Percentiles rank a stretch among this genome's conserved stretches.
These are phyloP conservation scores for Hermetia illucens DNA, from an alignment of 1,140 invertebrate species.

Conservation along the genomic window DNA sequence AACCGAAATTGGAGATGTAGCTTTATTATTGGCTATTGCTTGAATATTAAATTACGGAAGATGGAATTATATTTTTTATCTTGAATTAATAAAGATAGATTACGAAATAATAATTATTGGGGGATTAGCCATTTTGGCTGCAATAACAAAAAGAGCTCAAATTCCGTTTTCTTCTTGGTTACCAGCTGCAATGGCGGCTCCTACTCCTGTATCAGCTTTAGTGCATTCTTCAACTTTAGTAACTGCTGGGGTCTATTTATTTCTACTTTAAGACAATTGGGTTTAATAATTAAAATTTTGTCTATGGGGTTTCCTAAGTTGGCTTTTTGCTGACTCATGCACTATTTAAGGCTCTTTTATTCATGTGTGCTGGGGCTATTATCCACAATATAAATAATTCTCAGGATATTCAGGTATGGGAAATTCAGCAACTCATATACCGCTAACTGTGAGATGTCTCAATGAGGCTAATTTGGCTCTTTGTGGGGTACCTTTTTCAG, in stretches of 20 bases:
- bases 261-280: no score
- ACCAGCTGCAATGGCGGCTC: conserved; percentile 52
- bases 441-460: conserved; percentile 33
- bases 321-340: conserved; percentile 44
- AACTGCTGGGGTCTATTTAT: conserved; percentile 52
- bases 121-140: conserved; percentile 34
- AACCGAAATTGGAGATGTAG: conserved; percentile 47
- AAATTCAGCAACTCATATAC: conserved; percentile 24
- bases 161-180: conserved; percentile 54
- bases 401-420: conserved; percentile 48
- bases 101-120: conserved; percentile 31
- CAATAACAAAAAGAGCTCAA: conserved; percentile 58
- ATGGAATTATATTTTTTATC: conserved; percentile 35
- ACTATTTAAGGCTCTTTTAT: conserved; percentile 48
- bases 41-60: conserved; percentile 38
- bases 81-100: conserved; percentile 32
- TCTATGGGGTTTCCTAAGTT: conserved; percentile 25
- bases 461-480: conserved; percentile 37
- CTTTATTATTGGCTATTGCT: conserved; percentile 38
- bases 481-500: no score
- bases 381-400: conserved; percentile 43
- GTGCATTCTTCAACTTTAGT: conserved; percentile 63
- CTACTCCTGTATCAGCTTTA: conserved; percentile 52
- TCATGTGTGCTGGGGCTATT: conserved; percentile 41
- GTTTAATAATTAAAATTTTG: conserved; percentile 40